Evolutionary conservation across 2,888 invertebrate genomes (phyloP).

Genomic region (Achlya flavicornis): DNA sequence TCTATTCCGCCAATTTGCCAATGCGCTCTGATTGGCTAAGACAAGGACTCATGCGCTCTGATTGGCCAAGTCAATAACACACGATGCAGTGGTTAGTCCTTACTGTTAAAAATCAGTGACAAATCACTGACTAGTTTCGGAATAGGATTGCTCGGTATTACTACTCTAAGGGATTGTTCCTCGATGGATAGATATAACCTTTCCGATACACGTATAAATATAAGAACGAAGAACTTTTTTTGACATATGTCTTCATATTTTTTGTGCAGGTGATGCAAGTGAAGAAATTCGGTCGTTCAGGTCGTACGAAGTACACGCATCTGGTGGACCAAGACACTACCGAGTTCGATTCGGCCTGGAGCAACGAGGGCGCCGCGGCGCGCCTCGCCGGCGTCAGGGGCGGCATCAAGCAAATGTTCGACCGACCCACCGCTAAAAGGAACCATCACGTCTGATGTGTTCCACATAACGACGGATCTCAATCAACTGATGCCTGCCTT

Average conservation of each 20-base stretch:
- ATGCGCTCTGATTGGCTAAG: no score
- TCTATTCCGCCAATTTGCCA: no score
- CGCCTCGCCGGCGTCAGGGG: slow-evolving; percentile 89
- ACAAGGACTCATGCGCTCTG: no score
- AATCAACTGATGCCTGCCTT: not conserved
- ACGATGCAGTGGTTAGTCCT: no score
- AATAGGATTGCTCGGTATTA: no score
- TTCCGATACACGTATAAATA: no score
- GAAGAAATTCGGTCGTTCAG: slow-evolving; percentile 99
- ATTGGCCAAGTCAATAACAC: no score
- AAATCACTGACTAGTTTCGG: no score
- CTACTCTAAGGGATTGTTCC: no score
- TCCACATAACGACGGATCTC: not conserved
- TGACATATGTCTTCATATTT: slow-evolving; percentile 5
- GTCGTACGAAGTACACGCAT: slow-evolving; percentile 99
- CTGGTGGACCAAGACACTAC: slow-evolving; percentile 99
- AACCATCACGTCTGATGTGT: slow-evolving; percentile 51
- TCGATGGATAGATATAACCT: no score
- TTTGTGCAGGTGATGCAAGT: slow-evolving; percentile 99
- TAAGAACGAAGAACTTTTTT: no score
- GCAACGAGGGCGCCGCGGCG: slow-evolving; percentile 88
- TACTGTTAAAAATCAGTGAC: no score
- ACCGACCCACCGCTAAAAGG: slow-evolving; percentile 88
- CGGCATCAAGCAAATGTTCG: slow-evolving; percentile 96
- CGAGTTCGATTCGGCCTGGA: slow-evolving; percentile 98